phyloP scores from a whole-genome alignment of 2,888 invertebrate species.

The Resseliella maxima region DNA sequence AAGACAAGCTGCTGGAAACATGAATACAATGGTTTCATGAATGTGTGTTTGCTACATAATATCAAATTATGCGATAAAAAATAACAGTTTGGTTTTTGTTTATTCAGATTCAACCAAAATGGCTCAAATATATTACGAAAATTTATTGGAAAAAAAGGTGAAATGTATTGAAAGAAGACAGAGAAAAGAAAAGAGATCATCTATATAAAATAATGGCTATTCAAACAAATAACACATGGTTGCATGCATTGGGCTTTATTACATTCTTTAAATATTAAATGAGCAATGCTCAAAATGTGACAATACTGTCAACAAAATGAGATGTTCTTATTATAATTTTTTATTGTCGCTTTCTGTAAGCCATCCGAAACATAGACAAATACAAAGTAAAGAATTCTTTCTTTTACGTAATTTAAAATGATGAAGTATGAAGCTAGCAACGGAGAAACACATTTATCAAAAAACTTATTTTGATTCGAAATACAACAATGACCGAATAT shows the following conservation, averaged over 20 bases:
- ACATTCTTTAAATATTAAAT: slow-evolving; percentile 31
- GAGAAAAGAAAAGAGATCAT: not conserved
- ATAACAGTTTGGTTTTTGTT: slow-evolving; percentile 12
- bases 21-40: slow-evolving; percentile 27
- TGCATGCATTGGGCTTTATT: slow-evolving; percentile 1
- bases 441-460: no score
- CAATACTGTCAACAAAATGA: slow-evolving; percentile 38
- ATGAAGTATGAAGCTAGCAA: no score
- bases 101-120: not conserved
- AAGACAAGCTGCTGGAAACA: not conserved
- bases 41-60: slow-evolving; percentile 17
- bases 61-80: slow-evolving; percentile 47
- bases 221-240: slow-evolving; percentile 26
- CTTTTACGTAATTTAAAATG: no score
- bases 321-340: slow-evolving; percentile 37
- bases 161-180: not conserved
- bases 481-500: no score
- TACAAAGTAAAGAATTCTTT: no score
- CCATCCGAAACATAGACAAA: not conserved
- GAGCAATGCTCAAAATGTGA: not conserved
- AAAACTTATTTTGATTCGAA: no score
- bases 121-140: not conserved
- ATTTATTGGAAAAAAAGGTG: not conserved
- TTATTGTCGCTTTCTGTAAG: slow-evolving; percentile 25
- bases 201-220: slow-evolving; percentile 15